Evolutionary conservation across 2,113 vertebrate species (phyloP).

Genomic region (Alosa alosa): DNA sequence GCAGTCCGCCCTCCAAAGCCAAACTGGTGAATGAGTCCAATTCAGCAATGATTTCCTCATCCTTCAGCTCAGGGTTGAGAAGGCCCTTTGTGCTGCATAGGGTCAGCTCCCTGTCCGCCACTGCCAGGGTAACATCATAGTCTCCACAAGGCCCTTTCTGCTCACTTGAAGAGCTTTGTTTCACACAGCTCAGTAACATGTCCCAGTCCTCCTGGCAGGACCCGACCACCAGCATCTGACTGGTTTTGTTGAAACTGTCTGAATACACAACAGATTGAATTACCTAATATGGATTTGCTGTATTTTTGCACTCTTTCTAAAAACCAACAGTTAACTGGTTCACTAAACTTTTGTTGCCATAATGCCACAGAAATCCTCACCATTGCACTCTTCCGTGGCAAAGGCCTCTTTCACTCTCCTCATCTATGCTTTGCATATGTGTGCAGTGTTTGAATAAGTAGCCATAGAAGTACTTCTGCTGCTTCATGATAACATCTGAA

Average conservation of each 20-base stretch:
- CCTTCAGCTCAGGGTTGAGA: constrained; percentile 31
- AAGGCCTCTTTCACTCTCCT: neutral
- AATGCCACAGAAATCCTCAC: neutral
- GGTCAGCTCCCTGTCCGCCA: constrained; percentile 22
- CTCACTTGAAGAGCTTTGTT: constrained; percentile 11
- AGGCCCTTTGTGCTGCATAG: constrained; percentile 30
- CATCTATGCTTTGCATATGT: neutral
- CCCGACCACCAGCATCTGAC: constrained; percentile 41
- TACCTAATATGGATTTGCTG: neutral
- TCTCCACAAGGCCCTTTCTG: constrained; percentile 30
- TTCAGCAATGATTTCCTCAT: constrained; percentile 28
- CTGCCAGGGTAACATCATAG: constrained; percentile 20
- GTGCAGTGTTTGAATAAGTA: neutral
- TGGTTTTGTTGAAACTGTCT: neutral
- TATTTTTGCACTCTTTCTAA: neutral
- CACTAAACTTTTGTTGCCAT: too few relatives aligned
- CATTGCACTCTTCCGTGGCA: neutral
- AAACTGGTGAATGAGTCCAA: constrained; percentile 39
- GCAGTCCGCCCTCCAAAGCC: neutral
- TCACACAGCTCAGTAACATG: constrained; percentile 30
- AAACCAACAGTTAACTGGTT: too few relatives aligned
- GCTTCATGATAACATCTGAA: neutral
- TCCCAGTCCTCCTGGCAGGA: constrained; percentile 39
- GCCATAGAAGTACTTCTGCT: neutral
- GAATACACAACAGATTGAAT: neutral